phyloP scores from a whole-genome alignment of 2,888 invertebrate species.

The Blastobasis adustella region DNA sequence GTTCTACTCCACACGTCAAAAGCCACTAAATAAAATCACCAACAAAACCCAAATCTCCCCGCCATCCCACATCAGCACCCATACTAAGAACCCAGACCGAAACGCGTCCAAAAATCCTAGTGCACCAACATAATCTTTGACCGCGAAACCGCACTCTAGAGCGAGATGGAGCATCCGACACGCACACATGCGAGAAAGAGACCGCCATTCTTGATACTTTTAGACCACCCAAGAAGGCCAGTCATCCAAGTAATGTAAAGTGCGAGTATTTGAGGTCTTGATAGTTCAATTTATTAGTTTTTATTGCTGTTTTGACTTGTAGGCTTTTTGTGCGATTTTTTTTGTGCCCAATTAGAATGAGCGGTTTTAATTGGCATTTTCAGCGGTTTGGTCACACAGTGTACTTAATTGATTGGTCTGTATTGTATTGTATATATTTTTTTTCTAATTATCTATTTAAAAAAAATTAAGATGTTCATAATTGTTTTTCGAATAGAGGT shows the following conservation, averaged over 20 bases:
- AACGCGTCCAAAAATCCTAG: background rate
- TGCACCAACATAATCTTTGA: conserved; percentile 46
- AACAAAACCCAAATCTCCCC: no score
- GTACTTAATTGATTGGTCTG: no score
- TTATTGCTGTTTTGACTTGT: conserved; percentile 10
- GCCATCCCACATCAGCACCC: no score
- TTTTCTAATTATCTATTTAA: no score
- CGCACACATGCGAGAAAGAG: conserved; percentile 21
- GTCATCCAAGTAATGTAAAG: conserved; percentile 1
- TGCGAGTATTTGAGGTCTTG: conserved; percentile 50
- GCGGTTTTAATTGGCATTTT: no score
- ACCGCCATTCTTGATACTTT: conserved; percentile 23
- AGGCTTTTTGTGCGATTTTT: background rate
- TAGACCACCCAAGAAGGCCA: conserved; percentile 62
- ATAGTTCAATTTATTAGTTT: conserved; percentile 39
- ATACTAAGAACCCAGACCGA: background rate
- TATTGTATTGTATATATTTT: no score
- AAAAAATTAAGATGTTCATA: no score
- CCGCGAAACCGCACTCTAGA: conserved; percentile 22
- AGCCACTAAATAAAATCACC: no score
- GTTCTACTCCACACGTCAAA: no score
- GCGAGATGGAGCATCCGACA: conserved; percentile 10
- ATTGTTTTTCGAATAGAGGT: no score
- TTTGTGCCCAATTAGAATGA: background rate
- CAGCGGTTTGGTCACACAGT: no score